Percentiles rank a stretch among this genome's conserved stretches.
Evolutionary conservation across 2,797 vertebrate species (phyloP).

Genomic region (Neopelma chrysocephalum): DNA sequence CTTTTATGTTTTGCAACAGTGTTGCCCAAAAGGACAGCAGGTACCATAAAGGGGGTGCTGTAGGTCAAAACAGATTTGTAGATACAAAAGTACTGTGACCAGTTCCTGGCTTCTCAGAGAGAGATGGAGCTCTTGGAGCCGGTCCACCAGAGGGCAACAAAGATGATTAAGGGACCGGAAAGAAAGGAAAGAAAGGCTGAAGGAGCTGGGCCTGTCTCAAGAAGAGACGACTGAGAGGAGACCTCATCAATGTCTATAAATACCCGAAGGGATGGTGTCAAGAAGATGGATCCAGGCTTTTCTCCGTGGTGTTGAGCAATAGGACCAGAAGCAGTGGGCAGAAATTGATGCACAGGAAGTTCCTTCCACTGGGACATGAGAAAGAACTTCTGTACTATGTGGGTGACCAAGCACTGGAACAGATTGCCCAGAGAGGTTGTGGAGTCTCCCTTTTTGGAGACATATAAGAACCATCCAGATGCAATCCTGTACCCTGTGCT

Average conservation of each 20-base stretch:
- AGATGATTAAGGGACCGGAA: not conserved
- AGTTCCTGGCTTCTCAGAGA: not conserved
- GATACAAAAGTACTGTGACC: not conserved
- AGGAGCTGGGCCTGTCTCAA: not conserved
- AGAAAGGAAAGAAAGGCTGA: not conserved
- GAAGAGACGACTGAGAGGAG: not conserved
- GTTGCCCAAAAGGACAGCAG: not conserved
- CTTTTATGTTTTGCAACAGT: not conserved
- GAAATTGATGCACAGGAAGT: not conserved
- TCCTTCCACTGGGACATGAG: not conserved
- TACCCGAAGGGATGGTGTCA: not conserved
- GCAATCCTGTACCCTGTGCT: not conserved
- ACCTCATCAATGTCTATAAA: not conserved
- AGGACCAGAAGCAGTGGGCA: not conserved
- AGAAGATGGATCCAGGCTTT: not conserved
- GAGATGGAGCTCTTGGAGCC: not conserved
- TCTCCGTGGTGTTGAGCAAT: not conserved
- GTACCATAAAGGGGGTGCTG: not conserved
- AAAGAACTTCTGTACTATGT: not conserved
- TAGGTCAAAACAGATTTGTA: not conserved
- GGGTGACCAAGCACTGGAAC: not conserved
- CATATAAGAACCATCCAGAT: not conserved
- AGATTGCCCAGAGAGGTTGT: not conserved
- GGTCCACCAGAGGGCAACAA: not conserved
- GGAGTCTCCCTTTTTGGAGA: not conserved